phyloP scores from a whole-genome alignment of 2,113 vertebrate genomes.

The Phrynosoma platyrhinos region DNA sequence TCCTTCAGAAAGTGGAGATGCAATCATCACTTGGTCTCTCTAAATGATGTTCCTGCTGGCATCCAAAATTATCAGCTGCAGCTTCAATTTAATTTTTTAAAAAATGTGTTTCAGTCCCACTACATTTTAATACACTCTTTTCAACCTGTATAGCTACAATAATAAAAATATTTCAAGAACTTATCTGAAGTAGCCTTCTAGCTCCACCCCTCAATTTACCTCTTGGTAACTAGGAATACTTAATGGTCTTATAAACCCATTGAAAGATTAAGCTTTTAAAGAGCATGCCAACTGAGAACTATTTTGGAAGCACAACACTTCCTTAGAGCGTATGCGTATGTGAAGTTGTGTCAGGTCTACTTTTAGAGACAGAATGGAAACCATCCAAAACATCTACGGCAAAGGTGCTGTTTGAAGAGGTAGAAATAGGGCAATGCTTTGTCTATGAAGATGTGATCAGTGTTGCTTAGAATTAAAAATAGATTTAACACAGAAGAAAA shows the following conservation, averaged over 20 bases:
- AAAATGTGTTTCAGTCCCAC: neutral
- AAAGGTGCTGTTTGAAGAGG: conserved; percentile 14
- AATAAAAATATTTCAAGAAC: neutral
- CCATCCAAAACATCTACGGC: conserved; percentile 29
- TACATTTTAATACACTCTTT: neutral
- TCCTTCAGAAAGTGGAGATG: neutral
- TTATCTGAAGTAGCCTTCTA: neutral
- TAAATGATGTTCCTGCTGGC: neutral
- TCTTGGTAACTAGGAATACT: conserved; percentile 11
- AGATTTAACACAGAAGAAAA: conserved; percentile 13
- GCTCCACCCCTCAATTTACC: conserved; percentile 46
- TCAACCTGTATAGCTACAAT: neutral
- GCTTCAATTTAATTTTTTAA: neutral
- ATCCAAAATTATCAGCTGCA: neutral
- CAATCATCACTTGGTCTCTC: neutral
- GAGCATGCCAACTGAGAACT: neutral
- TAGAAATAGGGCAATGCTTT: neutral
- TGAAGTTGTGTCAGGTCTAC: conserved; percentile 12
- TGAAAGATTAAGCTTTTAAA: conserved; percentile 45
- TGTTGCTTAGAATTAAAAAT: conserved; percentile 12
- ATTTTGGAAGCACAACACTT: neutral
- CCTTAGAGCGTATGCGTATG: neutral
- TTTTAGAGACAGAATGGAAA: neutral
- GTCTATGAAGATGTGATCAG: neutral
- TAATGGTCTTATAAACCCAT: conserved; percentile 39